These are phyloP conservation scores for Phymorhynchus buccinoides DNA, from an alignment of 1,140 invertebrate genomes.

Conservation along the genomic window DNA sequence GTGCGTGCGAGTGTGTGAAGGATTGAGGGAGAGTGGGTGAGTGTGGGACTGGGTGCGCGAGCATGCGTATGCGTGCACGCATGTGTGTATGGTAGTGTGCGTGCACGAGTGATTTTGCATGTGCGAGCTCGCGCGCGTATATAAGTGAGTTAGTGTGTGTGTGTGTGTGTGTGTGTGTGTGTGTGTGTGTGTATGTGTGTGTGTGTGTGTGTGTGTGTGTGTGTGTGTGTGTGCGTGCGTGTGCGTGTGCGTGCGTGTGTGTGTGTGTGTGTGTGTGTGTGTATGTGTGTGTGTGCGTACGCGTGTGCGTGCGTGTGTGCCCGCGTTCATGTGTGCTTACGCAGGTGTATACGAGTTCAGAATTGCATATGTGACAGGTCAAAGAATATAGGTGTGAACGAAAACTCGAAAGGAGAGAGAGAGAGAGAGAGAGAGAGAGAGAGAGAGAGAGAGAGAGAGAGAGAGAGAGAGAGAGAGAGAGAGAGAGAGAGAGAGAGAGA, in stretches of 20 bases:
- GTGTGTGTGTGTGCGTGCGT: constrained; percentile 46
- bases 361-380: background rate
- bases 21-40: too few species aligned
- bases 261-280: background rate
- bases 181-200: background rate
- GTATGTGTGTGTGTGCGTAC: background rate
- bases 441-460: background rate
- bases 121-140: background rate
- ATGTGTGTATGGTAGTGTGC: too few species aligned
- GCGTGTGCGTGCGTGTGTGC: background rate
- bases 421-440: background rate
- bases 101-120: background rate
- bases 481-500: background rate
- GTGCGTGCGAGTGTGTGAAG: background rate
- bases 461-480: background rate
- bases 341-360: background rate
- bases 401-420: too few species aligned
- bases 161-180: background rate
- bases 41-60: background rate
- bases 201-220: constrained; percentile 6
- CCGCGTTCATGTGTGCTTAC: too few species aligned
- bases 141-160: too few species aligned
- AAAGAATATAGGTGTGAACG: too few species aligned
- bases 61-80: background rate
- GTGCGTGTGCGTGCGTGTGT: constrained; percentile 29